These are phyloP conservation scores for Blera fallax DNA, from an alignment of 2,888 invertebrate species.

Conservation along the genomic window DNA sequence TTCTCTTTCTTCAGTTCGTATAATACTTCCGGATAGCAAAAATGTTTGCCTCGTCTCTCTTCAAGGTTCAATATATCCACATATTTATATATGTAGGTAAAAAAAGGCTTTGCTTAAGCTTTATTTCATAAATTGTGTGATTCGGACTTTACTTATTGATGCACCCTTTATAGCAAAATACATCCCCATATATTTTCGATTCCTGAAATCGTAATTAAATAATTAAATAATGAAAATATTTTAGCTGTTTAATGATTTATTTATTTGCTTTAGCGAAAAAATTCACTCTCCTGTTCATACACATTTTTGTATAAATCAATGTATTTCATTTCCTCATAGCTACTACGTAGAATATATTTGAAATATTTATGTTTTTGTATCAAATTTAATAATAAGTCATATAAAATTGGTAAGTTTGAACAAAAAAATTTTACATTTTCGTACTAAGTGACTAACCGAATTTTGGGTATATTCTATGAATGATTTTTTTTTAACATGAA, in stretches of 20 bases:
- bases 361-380: conserved; percentile 49
- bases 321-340: conserved; percentile 11
- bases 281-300: conserved; percentile 16
- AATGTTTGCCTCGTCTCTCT: no score
- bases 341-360: conserved; percentile 20
- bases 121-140: no score
- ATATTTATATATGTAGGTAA: no score
- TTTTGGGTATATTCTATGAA: conserved; percentile 1
- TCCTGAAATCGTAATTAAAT: neutral
- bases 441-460: neutral
- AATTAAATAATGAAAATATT: neutral
- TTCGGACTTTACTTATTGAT: neutral
- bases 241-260: conserved; percentile 18
- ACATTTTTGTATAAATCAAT: conserved; percentile 26
- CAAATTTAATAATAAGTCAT: conserved; percentile 54
- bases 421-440: conserved; percentile 7
- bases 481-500: neutral
- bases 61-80: no score
- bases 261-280: conserved; percentile 59
- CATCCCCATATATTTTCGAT: no score
- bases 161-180: neutral
- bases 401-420: conserved; percentile 46
- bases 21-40: no score
- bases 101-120: no score
- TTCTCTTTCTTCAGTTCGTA: no score